Evolutionary conservation across 2,113 vertebrate genomes (phyloP), one percentile per base, ranked within the genome.

Genomic region (Pterocles orientalis): DNA sequence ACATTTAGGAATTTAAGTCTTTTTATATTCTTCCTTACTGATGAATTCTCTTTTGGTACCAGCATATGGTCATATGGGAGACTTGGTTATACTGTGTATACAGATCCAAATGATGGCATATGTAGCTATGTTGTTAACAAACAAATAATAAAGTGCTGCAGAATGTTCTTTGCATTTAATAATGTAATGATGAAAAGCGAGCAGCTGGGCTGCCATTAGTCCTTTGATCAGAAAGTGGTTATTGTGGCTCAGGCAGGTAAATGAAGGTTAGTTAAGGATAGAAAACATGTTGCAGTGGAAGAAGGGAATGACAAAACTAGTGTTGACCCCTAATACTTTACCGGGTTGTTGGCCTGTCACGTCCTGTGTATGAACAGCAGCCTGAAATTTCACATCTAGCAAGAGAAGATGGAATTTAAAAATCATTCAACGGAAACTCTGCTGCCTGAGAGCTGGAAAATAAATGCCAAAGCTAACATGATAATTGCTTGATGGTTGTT

Each of bases 231-330:
- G 90, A 70, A 96, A 26, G 57, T 47, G 16, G 53, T 82, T 77
- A 83, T 86, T 73, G 68, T 8, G 24, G 61, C 83, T 94, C 96
- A 93, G 94, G 75, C 96, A 93, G 78, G 43, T 96, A 73, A 71
- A 79, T 95, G 96, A 94, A 95, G 82, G 60, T 96, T 90, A 81
- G 69, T 77, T 93, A 77, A 94, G 25, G 56, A 79, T 62, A 84
- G 65, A 66, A 83, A 53, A 73, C 0, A 2, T 76, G 70, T 82
- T 78, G 91, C 58, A 68, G 33, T 85, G 92, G 71, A 92, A 71
- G 36, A 29, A 29, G 80, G 9, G 10, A 86, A 83, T 45, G 53
- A 64, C 57, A 54, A 60, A 77, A 21, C 29, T 69, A 28, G 65
- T 10, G 3, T 0, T 84, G 76, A n/a, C 36, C 34, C 64, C 9